Conservation (phyloP, 2,113 vertebrate genomes). For the Ammodytes dubius region DNA sequence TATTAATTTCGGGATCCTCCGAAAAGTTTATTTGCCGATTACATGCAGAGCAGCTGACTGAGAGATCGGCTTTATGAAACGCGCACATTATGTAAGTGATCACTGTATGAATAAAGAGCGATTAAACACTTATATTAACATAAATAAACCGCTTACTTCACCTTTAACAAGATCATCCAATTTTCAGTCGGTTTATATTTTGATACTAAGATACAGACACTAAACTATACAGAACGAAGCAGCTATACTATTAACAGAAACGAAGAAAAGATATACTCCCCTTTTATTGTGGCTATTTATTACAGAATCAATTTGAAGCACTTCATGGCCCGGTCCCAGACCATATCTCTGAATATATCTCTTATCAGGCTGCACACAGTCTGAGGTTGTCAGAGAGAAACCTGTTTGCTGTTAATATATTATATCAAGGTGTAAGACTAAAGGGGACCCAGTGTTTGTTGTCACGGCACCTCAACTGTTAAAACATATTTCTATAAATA, state of each 20-base stretch:
- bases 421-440: neutral
- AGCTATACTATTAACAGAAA: neutral
- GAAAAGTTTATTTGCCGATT: no score
- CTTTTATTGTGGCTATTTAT: neutral
- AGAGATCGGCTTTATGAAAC: no score
- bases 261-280: neutral
- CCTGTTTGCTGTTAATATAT: neutral
- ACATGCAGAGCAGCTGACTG: no score
- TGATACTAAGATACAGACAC: no score
- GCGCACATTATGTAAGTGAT: no score
- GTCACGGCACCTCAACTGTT: neutral
- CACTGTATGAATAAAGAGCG: no score
- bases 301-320: neutral
- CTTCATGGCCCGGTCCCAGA: neutral
- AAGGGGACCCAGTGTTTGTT: neutral
- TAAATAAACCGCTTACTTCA: no score
- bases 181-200: no score
- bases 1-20: no score
- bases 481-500: neutral
- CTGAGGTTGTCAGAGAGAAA: neutral
- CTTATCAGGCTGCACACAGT: neutral
- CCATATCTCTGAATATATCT: neutral
- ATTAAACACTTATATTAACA: no score
- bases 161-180: no score
- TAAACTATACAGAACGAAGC: neutral